Base-by-base conservation (phyloP, 2,888 invertebrate genomes). In the Drosophila yooni region DNA sequence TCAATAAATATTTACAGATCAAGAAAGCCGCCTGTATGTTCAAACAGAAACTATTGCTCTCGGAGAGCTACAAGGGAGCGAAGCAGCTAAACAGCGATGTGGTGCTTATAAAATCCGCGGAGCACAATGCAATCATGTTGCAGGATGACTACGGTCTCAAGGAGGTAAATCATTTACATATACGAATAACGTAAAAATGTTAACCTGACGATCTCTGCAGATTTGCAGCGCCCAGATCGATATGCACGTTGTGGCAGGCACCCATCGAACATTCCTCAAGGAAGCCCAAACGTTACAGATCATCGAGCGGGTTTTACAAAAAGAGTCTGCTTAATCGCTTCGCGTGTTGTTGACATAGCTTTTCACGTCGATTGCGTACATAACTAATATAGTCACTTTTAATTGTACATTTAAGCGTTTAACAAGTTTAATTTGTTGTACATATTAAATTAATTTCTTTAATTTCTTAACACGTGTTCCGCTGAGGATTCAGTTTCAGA, bases 101-200 rank as follows among this genome's bases (percentile, higher is more conserved):
- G 40, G 95, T 96, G 58, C 95, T 99, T 72, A 95, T 99, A 90
- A 96, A 97, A 91, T 98, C 99, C 68, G 95, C 96, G 83, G 97
- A 98, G 92, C 98, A 97, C 93, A 97, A 96, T 92, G 96, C 97
- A 74, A 94, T 96, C 84, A 94, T 98, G 82, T 96, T 96, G 74
- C 95, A 96, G 82, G 98, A 99, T n/a, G 77, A 78, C 94, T 99
- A 99, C 94, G 98, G 98, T 65, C 95, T 99, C 82, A 95, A 95
- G 87, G 95, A 96, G 94, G 98, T 98, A 94, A 57, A 15, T 15
- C 11, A 46, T 21, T 15, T 5, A n/a, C 11, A 18, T 18, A 25
- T 21, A 21, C 2, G 13, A 27, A 21, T 34, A 18, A 46, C 33
- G 21, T 11, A 7, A 13, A 38, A 38, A 18, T 27, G 8, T 33